Evolutionary conservation across 2,113 vertebrate genomes (phyloP).

Genomic region (Melozone crissalis): DNA sequence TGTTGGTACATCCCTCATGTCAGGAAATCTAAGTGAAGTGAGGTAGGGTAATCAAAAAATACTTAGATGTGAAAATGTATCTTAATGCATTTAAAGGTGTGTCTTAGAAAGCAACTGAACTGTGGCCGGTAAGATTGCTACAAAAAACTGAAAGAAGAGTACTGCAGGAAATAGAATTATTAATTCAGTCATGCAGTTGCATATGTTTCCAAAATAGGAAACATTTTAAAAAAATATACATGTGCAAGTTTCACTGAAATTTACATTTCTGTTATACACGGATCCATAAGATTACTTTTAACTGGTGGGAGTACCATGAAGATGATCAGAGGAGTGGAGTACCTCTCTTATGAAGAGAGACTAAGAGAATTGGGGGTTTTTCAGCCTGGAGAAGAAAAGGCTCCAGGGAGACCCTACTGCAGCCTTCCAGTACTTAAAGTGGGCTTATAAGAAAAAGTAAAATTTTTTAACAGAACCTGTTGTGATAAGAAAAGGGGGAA

Average conservation of each 20-base stretch:
- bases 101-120: neutral
- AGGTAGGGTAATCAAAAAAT: constrained; percentile 39
- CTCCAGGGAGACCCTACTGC: neutral
- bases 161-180: neutral
- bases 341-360: neutral
- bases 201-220: neutral
- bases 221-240: neutral
- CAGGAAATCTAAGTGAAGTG: constrained; percentile 30
- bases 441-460: neutral
- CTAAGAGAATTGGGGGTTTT: neutral
- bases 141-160: neutral
- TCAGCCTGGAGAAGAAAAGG: neutral
- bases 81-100: neutral
- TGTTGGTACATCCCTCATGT: constrained; percentile 20
- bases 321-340: neutral
- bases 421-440: neutral
- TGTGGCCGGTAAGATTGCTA: neutral
- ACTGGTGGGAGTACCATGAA: neutral
- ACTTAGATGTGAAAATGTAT: neutral
- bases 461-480: neutral
- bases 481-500: neutral
- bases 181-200: neutral
- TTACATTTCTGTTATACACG: fast-evolving
- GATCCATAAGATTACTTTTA: neutral
- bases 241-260: neutral